phyloP scores from a whole-genome alignment of 37 sponge, comb jelly and placozoan species.

The Haliclona indistincta region DNA sequence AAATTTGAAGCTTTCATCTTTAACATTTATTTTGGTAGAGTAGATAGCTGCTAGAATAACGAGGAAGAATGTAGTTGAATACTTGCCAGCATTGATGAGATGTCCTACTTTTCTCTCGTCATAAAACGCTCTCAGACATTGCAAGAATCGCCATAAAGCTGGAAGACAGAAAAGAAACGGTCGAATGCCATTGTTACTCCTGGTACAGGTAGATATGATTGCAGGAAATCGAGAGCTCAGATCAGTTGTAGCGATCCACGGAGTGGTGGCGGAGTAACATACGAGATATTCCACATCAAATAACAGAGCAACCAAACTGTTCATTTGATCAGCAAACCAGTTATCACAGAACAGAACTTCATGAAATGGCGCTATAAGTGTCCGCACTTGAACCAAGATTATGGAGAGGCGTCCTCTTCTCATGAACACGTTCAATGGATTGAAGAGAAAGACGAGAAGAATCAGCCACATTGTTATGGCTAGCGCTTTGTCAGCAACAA shows the following conservation, averaged over 20 bases:
- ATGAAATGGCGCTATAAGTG: constrained; percentile 79
- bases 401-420: constrained; percentile 51
- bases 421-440: constrained; percentile 51
- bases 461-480: constrained; percentile 58
- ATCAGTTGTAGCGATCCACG: constrained; percentile 12
- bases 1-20: not conserved
- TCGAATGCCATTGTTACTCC: constrained; percentile 63
- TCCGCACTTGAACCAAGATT: constrained; percentile 51
- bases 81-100: constrained; percentile 92
- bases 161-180: constrained; percentile 89
- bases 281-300: constrained; percentile 84
- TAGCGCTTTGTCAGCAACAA: constrained; percentile 29
- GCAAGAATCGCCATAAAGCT: constrained; percentile 87
- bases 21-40: constrained; percentile 25
- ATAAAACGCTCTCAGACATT: constrained; percentile 86
- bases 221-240: not conserved
- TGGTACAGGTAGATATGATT: constrained; percentile 46
- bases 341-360: constrained; percentile 90
- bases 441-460: constrained; percentile 45
- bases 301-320: constrained; percentile 82
- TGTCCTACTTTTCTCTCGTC: constrained; percentile 74
- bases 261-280: constrained; percentile 62
- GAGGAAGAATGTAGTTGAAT: constrained; percentile 85
- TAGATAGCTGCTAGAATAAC: constrained; percentile 73
- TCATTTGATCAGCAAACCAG: constrained; percentile 97